Base-by-base conservation (phyloP, 2,797 vertebrate genomes). In the Chaunax sp. region DNA sequence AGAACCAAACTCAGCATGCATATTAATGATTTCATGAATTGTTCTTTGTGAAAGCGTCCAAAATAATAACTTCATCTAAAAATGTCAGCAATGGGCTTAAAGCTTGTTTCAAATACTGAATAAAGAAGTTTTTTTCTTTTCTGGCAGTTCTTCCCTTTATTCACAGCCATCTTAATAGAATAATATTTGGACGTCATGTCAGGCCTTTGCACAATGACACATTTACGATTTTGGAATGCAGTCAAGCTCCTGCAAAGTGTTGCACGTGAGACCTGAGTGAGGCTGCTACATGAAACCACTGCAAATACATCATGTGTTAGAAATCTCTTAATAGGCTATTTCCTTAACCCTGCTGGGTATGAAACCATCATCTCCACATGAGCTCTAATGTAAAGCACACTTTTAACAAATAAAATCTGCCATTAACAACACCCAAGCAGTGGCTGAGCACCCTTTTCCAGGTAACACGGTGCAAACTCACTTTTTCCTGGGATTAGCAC, bases 161-260 rank as follows among this genome's bases (percentile, higher is more conserved):
- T 5, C 28, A 30, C 37, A 54, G 40, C 13, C n/a, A 9, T 71
- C 26, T 11, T 53, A 25, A 61, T 49, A 25, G 64, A 63, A 69
- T 59, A 72, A 75, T 79, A 78, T 69, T 78, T 76, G 15, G 58
- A 41, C 12, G 13, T 59, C 43, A 75, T 26, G 69, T 70, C 69
- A 68, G 58, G 28, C 23, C 28, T 44, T 16, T 58, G 6, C 1
- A 46, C 58, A 78, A 43, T 46, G 57, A 72, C 54, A 41, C 30
- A 52, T 55, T 16, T 18, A 25, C 9, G 14, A 19, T 41, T n/a
- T 22, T 18, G 49, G 45, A 75, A 75, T 25, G 55, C 40, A 47
- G 46, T 9, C 49, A 26, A 18, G 45, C 23, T 5, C 67, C 44
- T 59, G 58, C 58, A 22, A 53, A 72, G 52, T n/a, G 4, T 72